Conservation (phyloP, 1,140 invertebrate genomes). For the Hyles vespertilio region DNA sequence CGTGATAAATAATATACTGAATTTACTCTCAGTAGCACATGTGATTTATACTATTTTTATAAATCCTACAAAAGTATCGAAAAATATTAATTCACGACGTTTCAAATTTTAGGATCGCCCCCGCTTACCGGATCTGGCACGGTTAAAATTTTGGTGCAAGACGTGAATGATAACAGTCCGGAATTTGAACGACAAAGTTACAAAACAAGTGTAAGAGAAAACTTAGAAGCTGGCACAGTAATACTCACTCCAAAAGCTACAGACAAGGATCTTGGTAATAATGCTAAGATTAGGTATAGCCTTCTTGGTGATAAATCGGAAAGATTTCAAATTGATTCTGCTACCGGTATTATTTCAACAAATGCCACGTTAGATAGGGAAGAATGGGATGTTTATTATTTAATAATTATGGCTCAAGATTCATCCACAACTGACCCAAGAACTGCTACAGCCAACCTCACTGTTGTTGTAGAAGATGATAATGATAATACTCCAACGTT, state of each 20-base stretch:
- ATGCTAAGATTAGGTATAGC: slow-evolving; percentile 89
- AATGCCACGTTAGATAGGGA: slow-evolving; percentile 86
- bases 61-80: no score
- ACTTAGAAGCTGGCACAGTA: slow-evolving; percentile 82
- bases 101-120: slow-evolving; percentile 84
- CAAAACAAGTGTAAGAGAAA: slow-evolving; percentile 85
- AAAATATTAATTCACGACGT: neutral
- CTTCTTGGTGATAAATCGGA: slow-evolving; percentile 87
- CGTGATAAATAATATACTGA: no score
- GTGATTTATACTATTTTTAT: no score
- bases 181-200: slow-evolving; percentile 88
- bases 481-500: slow-evolving; percentile 94
- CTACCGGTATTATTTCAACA: slow-evolving; percentile 86
- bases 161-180: slow-evolving; percentile 95
- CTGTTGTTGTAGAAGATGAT: slow-evolving; percentile 86
- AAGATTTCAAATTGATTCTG: slow-evolving; percentile 84
- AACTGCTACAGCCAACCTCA: slow-evolving; percentile 87
- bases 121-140: slow-evolving; percentile 92
- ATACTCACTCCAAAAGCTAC: slow-evolving; percentile 84
- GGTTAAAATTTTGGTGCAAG: slow-evolving; percentile 91
- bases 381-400: slow-evolving; percentile 83
- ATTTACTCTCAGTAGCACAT: no score
- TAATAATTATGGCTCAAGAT: slow-evolving; percentile 91
- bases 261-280: slow-evolving; percentile 89
- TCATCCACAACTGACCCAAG: slow-evolving; percentile 88